A percentile compares a stretch with the other conserved stretches of the same genome.
phyloP scores from a whole-genome alignment of 2,888 invertebrate genomes.

The Cyclophora punctaria region DNA sequence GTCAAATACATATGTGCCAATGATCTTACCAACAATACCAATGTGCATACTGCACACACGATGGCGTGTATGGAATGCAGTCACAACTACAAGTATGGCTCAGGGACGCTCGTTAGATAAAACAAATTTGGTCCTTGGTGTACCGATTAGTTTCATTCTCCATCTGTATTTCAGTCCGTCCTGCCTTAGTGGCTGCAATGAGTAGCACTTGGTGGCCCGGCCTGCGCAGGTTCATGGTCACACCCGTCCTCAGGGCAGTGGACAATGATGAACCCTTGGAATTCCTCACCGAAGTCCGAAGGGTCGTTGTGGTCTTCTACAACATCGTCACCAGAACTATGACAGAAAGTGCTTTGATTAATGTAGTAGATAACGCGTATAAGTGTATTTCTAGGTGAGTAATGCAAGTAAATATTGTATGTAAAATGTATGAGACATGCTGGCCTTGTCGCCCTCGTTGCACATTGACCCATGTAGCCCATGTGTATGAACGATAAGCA shows the following conservation, averaged over 20 bases:
- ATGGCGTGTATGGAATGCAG: too few relatives aligned
- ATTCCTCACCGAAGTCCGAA: slow-evolving; percentile 82
- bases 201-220: slow-evolving; percentile 46
- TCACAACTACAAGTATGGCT: not conserved
- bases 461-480: too few relatives aligned
- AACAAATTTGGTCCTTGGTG: too few relatives aligned
- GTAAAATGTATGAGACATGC: too few relatives aligned
- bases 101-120: too few relatives aligned
- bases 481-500: too few relatives aligned
- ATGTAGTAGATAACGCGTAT: slow-evolving; percentile 69
- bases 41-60: too few relatives aligned
- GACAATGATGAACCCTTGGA: slow-evolving; percentile 81
- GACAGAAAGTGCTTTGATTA: slow-evolving; percentile 53
- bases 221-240: slow-evolving; percentile 73
- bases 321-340: slow-evolving; percentile 70
- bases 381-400: slow-evolving; percentile 41
- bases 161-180: slow-evolving; percentile 31
- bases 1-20: too few relatives aligned
- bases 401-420: not conserved
- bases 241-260: slow-evolving; percentile 76
- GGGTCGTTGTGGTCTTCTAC: slow-evolving; percentile 80
- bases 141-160: slow-evolving; percentile 3
- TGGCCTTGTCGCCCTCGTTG: too few relatives aligned
- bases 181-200: slow-evolving; percentile 40
- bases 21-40: too few relatives aligned